These are phyloP conservation scores for Scolopax rusticola DNA, from an alignment of 2,797 vertebrate species.

Conservation along the genomic window DNA sequence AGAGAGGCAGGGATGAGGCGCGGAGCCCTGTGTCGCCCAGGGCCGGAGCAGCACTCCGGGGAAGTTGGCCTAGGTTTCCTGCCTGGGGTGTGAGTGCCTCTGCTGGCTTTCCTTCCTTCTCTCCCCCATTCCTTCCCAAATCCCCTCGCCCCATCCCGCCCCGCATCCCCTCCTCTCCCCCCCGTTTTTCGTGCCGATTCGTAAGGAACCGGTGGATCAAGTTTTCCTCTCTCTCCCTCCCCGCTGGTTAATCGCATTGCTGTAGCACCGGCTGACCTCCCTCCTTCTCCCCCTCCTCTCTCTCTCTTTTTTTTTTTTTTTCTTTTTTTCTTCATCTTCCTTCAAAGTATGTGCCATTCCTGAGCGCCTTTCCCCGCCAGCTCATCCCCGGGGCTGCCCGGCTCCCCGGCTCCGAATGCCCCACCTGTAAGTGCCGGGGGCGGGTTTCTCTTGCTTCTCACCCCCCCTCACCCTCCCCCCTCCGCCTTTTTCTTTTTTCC, in stretches of 20 bases:
- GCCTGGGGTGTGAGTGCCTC: conserved; percentile 49
- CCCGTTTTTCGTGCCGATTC: conserved; percentile 79
- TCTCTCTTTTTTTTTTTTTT: neutral
- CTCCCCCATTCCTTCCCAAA: neutral
- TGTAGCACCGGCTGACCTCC: conserved; percentile 88
- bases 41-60: conserved; percentile 77
- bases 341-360: conserved; percentile 84
- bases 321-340: conserved; percentile 70
- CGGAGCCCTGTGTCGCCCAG: conserved; percentile 60
- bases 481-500: neutral
- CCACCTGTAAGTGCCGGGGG: conserved; percentile 79
- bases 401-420: conserved; percentile 75
- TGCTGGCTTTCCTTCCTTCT: conserved; percentile 57
- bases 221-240: conserved; percentile 87
- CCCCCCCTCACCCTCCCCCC: fast-evolving
- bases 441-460: conserved; percentile 38
- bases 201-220: conserved; percentile 99
- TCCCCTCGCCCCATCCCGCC: neutral
- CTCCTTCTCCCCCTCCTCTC: conserved; percentile 30
- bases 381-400: conserved; percentile 76
- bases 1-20: conserved; percentile 52
- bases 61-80: conserved; percentile 77
- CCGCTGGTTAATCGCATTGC: conserved; percentile 85
- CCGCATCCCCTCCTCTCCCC: conserved; percentile 77
- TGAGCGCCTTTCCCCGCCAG: conserved; percentile 78